Base-by-base conservation (phyloP, 2,113 vertebrate genomes). In the Orientallactaga bullata region DNA sequence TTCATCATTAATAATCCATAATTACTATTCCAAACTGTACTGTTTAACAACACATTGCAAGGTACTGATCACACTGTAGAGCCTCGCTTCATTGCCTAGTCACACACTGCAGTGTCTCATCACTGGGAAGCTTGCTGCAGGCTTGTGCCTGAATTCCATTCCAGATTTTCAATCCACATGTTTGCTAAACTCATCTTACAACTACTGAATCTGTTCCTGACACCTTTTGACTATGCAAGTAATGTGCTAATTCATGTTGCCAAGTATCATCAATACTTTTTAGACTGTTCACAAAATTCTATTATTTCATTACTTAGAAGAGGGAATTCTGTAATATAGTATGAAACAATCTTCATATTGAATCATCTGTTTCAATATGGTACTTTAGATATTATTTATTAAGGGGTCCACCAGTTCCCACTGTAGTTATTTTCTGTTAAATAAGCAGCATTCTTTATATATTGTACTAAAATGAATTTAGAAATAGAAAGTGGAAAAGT, bases 181-280 rank as follows among this genome's bases (percentile, higher is more conserved):
- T 47, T 65, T 90, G 35, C 80, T 85, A 85, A 93, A 61, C 15
- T 72, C 16, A 30, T 91, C 37, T 84, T 5, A 55, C 26, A 16
- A 63, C 35, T 82, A 37, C 55, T 79, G 73, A 93, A 55, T 88
- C 42, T 39, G 42, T 68, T 74, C 20, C n/a, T 86, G 51, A 68
- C 51, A 2, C 51, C 61, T 82, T 92, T 74, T 77, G 17, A 16
- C 37, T 81, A 63, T 73, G 68, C n/a, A n/a, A 47, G 51, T 74
- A 80, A 74, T 79, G 85, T 84, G 74, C 72, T 6, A 88, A 88
- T 94, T 83, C 89, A 89, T 80, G 87, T 91, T 39, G 82, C 12
- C 51, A 85, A 63, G 92, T 83, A 16, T 60, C 3, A 89, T 93
- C 26, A 90, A 85, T 26, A 20, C 2, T 87, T 90, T 93, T 73